Evolutionary conservation across 1,140 invertebrate species (phyloP), one percentile per base, ranked within the genome.

Genomic region (Heliconius nattereri): DNA sequence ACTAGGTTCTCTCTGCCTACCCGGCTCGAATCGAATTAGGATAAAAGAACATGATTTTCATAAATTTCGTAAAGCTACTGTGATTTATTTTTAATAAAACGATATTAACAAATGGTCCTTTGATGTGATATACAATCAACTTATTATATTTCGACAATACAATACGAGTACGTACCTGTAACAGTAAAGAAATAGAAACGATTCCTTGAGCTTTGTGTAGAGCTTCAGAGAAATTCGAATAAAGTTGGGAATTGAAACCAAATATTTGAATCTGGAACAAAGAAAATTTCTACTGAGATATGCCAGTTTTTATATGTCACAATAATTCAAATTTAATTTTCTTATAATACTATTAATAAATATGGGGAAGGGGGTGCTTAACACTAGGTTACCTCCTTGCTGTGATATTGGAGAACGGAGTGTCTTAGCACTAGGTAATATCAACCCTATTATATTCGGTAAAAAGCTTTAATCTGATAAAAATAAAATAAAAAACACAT

Each of bases 241-340:
- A 99, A 76, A 99, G 95, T 92, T 98, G 97, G 78, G 97, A 98
- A 95, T 99, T 99, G 96, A 98, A 99, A 85, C 98, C 98, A 93
- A 98, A 98, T 95, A 98, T 98, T 96, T 98, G 98, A 89, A 98
- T 97, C 98, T 98, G 96, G 78, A 96, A 96, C 90, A 95, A 95
- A 84, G 78, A 83, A 52, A 78, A 45, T 57, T 49, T n/a, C 40
- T n/a, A 72, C n/a, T 29, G 11, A 66, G 13, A 66, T 26, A 66
- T 11, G 11, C 9, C 57, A 66, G 57, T 13, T 66, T 66, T 29
- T 29, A 20, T 52, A 52, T 20, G 49, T 52, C 16, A 45, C 40
- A 45, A 45, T 13, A 45, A 3, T 45, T 45, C 11, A 3, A 45
- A 45, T 45, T 45, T 13, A 1, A 13, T 45, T 45, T 45, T 45